A percentile compares a stretch with the other conserved stretches of the same genome.
Conservation (phyloP, 2,888 invertebrate species). For the Urechis unicinctus region DNA sequence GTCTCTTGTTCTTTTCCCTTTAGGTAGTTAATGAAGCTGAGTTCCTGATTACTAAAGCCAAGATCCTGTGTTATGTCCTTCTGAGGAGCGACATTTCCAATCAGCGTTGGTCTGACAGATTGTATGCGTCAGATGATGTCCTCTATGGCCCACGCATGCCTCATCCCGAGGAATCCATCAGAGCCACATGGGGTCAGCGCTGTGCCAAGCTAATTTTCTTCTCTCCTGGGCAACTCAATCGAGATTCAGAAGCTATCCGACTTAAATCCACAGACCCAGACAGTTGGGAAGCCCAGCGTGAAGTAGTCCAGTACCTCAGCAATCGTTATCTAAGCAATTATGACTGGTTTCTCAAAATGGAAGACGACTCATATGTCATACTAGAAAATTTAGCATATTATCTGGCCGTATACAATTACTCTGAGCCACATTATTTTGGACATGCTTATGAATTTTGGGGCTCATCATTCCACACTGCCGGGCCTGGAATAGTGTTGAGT, state of each 20-base stretch:
- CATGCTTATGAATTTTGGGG: conserved; percentile 2
- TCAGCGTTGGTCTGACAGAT: background rate
- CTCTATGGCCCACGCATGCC: background rate
- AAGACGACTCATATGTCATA: conserved; percentile 4
- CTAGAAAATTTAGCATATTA: conserved; percentile 6
- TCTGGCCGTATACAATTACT: conserved; percentile 1
- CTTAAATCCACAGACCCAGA: background rate
- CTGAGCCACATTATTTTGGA: background rate
- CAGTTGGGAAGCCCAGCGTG: background rate
- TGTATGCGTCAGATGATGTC: background rate
- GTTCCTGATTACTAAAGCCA: background rate
- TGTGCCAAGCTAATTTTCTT: conserved; percentile 1
- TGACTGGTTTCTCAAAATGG: conserved; percentile 1
- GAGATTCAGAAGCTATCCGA: background rate
- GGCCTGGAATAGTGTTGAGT: conserved; percentile 2
- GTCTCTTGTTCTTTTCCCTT: too few relatives aligned
- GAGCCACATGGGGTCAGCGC: background rate
- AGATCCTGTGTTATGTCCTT: background rate
- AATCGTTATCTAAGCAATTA: background rate
- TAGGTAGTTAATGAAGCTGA: background rate
- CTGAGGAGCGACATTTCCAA: background rate
- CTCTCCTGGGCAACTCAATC: background rate
- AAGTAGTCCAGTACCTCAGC: background rate
- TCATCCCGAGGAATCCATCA: background rate
- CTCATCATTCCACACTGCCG: background rate